phyloP scores from a whole-genome alignment of 2,888 invertebrate species.

The Mantis religiosa region DNA sequence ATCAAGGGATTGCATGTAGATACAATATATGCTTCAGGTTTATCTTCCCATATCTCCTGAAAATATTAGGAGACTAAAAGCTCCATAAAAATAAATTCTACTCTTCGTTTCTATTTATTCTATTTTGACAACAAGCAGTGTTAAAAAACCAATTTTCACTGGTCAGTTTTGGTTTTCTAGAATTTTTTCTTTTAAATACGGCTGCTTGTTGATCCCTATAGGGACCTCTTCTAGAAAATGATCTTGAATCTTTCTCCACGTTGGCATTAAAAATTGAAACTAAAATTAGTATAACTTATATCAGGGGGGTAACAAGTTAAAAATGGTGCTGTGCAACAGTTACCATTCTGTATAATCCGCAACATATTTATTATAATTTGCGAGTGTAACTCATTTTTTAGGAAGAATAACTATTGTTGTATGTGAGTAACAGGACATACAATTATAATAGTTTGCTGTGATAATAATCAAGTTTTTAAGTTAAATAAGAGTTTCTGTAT shows the following conservation, averaged over 20 bases:
- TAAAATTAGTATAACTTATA: background rate
- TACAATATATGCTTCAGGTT: background rate
- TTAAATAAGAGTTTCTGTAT: background rate
- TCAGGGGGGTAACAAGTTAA: background rate
- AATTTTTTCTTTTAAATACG: too few relatives aligned
- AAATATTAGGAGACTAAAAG: background rate
- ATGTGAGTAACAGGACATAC: constrained; percentile 4
- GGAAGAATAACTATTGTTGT: background rate
- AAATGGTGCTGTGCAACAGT: background rate
- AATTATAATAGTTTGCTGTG: constrained; percentile 2
- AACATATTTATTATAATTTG: background rate
- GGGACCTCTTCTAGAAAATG: too few relatives aligned
- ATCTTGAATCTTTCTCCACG: too few relatives aligned
- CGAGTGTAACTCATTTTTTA: background rate
- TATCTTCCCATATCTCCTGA: background rate
- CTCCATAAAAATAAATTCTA: background rate
- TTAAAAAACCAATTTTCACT: too few relatives aligned
- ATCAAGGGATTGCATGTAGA: constrained; percentile 68
- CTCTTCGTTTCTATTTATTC: background rate
- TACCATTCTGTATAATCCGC: background rate
- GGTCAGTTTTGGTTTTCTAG: too few relatives aligned
- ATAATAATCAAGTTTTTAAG: background rate
- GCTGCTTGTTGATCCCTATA: too few relatives aligned
- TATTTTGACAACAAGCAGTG: background rate
- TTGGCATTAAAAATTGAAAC: background rate